Evolutionary conservation across 2,888 invertebrate genomes (phyloP).

Genomic region (Sepioteuthis lessoniana): DNA sequence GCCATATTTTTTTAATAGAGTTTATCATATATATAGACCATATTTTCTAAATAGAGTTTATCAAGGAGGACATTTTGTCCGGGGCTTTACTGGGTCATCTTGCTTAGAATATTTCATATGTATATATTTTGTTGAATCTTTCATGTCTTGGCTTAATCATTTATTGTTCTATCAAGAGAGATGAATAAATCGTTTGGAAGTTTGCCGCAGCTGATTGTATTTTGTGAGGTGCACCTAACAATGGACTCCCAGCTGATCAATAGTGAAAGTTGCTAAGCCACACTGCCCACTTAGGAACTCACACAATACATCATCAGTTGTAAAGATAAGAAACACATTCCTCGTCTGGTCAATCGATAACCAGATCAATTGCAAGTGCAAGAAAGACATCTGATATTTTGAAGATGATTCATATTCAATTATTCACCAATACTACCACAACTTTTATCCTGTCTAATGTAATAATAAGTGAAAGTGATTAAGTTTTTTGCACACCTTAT

Average conservation of each 20-base stretch:
- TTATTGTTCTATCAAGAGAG: background rate
- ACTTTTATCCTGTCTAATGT: background rate
- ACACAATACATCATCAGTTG: background rate
- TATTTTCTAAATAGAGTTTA: background rate
- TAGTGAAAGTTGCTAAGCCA: background rate
- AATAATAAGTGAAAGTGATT: background rate
- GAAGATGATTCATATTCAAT: background rate
- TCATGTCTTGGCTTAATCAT: background rate
- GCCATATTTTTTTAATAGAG: no score
- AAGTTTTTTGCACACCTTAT: no score
- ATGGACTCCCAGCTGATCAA: background rate
- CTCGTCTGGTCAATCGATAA: background rate
- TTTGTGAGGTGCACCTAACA: background rate
- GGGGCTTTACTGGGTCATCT: background rate
- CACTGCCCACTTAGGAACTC: background rate
- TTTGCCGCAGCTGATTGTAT: background rate
- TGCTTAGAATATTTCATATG: background rate
- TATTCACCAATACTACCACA: background rate
- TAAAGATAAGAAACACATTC: background rate
- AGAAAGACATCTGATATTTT: background rate
- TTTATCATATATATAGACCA: no score
- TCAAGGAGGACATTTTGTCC: background rate
- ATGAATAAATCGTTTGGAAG: background rate
- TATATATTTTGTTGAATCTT: background rate
- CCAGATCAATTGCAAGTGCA: background rate